Evolutionary conservation across 2,888 invertebrate species (phyloP).

Genomic region (Polylopha cassiicola): DNA sequence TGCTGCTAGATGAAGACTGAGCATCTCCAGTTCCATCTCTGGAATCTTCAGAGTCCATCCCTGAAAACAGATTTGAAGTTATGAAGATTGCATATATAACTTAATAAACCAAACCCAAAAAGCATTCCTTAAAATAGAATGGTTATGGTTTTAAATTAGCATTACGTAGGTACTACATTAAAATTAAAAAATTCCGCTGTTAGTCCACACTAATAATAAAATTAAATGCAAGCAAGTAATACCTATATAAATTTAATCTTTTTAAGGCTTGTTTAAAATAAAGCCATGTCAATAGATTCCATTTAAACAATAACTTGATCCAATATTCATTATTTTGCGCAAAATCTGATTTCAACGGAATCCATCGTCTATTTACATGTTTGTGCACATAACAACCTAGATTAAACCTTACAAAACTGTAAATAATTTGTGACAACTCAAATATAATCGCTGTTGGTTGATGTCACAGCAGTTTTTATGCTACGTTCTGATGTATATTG

Average conservation of each 20-base stretch:
- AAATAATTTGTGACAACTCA: constrained; percentile 7
- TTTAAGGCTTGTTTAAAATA: constrained; percentile 1
- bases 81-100: constrained; percentile 28
- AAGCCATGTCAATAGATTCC: too few relatives aligned
- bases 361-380: too few relatives aligned
- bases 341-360: too few relatives aligned
- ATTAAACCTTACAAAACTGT: too few relatives aligned
- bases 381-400: constrained; percentile 16
- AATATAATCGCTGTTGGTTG: constrained; percentile 14
- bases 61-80: constrained; percentile 51
- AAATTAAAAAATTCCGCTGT: constrained; percentile 9
- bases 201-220: constrained; percentile 19
- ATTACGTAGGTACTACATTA: constrained; percentile 3
- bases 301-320: too few relatives aligned
- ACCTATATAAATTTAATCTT: constrained; percentile 11
- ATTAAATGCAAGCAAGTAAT: constrained; percentile 14
- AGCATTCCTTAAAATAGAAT: constrained; percentile 22
- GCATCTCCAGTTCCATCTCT: constrained; percentile 66
- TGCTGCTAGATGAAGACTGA: constrained; percentile 68
- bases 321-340: too few relatives aligned
- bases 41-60: constrained; percentile 80
- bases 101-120: constrained; percentile 33
- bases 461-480: constrained; percentile 33
- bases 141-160: constrained; percentile 14
- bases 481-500: constrained; percentile 73